Base-by-base conservation (phyloP, 2,888 invertebrate species). In the Orchestes rusci region DNA sequence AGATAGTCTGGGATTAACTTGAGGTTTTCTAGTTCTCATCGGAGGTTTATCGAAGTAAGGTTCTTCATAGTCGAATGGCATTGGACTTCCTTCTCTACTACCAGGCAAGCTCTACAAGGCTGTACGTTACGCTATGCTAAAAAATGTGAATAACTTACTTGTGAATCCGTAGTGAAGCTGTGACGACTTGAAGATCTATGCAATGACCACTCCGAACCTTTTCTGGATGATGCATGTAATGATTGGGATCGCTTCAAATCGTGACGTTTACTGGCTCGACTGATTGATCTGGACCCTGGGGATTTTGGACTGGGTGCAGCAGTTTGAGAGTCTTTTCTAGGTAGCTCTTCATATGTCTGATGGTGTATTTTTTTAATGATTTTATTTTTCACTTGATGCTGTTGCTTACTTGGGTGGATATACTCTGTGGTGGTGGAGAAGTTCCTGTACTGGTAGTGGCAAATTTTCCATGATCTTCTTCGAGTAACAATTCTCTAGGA, bases 351-450 rank as follows among this genome's bases (percentile, higher is more conserved):
- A 51, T 77, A 76, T 4, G 77, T 78, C 78, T 78, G 57, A 27
- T 20, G 2, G 10, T 16, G 10, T n/a, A 19, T 4, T 33, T 28
- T 18, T 23, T 23, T n/a, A n/a, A n/a, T n/a, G n/a, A n/a, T n/a
- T n/a, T 23, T 23, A 23, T 23, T 23, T 7, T 5, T 5, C 8
- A 10, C 31, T 31, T 31, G 12, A 5, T 7, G 31, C 31, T 5
- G 8, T 12, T 16, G 34, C 20, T 45, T 59, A 74, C 75, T 67
- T 91, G 90, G 16, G 90, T 91, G 17, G 89, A 86, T 60, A 86
- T 88, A 62, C 73, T 86, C 67, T 90, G 90, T 2, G 90, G 89
- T 20, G 88, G 86, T 31, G 90, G 89, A 20, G 88, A 89, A 20
- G 89, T 89, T 46, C 84, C 87, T 36, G 82, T 85, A 45, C 84